Base-by-base conservation (phyloP, 2,888 invertebrate species). In the Vannuccia rotundouncinata region DNA sequence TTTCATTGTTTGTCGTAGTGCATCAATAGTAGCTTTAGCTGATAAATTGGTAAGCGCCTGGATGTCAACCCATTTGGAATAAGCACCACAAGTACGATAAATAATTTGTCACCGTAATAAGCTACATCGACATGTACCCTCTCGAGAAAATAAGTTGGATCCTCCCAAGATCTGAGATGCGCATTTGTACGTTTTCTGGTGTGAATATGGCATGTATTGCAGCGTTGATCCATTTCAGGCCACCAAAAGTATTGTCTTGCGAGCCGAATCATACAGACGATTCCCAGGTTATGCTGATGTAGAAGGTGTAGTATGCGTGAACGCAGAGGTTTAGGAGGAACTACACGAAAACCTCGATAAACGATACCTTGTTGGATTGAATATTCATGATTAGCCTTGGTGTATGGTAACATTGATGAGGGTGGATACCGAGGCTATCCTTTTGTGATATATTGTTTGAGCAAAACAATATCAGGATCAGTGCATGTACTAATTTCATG, bases 211-310 rank as follows among this genome's bases (percentile, higher is more conserved):
- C 78, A 78, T 73, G 25, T 78, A 29, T n/a, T 27, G 25, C 77
- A 78, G 1, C 75, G 28, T 1, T 75, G 31, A 10, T 27, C n/a
- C 5, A 77, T 78, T 45, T 29, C 59, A 29, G 77, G 77, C 78
- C 78, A 78, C 78, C 78, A 78, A 74, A 78, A 78, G 28, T 78
- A 78, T 27, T 78, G 75, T 25, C 78, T 31, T 5, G 78, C 77
- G 77, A 78, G 28, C 27, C 78, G 78, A 25, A 78, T 78, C 78
- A 78, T 78, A 1, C 77, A 29, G n/a, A 78, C 78, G 28, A 78
- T 74, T 31, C 78, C 78, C 10, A 10, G 78, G 10, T 78, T 76
- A 78, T 77, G 29, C 29, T 73, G 66, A 77, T 78, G 78, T 1
- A 78, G 78, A 31, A 78, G 31, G 75, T 28, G 22, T 75, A 75